Percentiles rank a stretch among this genome's conserved stretches.
phyloP scores from a whole-genome alignment of 2,113 vertebrate species.

The Cathartes aura region DNA sequence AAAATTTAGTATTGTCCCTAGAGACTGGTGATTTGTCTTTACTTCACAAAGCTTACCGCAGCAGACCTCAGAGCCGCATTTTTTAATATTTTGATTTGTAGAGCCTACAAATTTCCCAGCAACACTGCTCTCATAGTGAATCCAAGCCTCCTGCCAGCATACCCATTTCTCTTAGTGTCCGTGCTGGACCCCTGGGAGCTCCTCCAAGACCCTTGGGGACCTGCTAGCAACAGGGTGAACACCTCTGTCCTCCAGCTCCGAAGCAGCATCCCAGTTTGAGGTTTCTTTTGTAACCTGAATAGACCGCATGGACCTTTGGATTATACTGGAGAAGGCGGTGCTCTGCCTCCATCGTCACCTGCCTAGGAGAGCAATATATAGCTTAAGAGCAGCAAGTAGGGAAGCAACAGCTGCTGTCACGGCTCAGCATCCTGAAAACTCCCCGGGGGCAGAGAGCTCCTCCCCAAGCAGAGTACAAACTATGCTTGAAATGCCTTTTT shows the following conservation, averaged over 20 bases:
- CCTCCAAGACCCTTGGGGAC: background rate
- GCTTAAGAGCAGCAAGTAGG: background rate
- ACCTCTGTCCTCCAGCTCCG: background rate
- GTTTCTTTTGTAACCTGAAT: background rate
- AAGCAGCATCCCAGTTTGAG: background rate
- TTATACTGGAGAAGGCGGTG: background rate
- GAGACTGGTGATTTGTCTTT: background rate
- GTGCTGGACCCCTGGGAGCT: background rate
- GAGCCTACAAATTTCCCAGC: background rate
- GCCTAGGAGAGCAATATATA: background rate
- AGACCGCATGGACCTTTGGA: background rate
- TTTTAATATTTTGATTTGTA: background rate
- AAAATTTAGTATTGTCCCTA: background rate
- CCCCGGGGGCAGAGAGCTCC: background rate
- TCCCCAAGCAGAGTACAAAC: background rate
- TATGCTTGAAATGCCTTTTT: background rate
- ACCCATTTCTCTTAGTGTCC: background rate
- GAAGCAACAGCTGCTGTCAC: background rate
- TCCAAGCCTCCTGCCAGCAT: background rate
- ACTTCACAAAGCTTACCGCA: conserved; percentile 13
- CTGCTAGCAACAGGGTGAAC: background rate
- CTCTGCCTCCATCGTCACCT: background rate
- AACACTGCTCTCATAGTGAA: background rate
- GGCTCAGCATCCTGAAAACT: background rate
- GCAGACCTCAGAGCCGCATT: background rate